A percentile compares a stretch with the other conserved stretches of the same genome.
These are phyloP conservation scores for Apamea epomidion DNA, from an alignment of 2,888 invertebrate genomes.

Conservation along the genomic window DNA sequence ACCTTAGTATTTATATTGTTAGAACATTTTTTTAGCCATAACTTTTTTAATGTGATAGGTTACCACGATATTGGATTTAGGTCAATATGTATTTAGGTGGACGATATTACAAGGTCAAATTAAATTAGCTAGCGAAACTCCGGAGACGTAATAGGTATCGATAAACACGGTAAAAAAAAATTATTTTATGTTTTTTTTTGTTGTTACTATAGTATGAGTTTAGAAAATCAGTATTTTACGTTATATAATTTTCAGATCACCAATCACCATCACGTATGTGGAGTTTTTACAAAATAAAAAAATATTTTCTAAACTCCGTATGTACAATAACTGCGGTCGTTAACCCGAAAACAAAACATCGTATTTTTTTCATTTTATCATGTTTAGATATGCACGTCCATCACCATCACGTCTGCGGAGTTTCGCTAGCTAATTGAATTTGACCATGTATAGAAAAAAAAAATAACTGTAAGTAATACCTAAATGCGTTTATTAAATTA, in stretches of 20 bases:
- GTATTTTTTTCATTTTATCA: too few species aligned
- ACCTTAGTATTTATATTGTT: not conserved
- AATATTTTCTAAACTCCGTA: not conserved
- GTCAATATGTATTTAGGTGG: not conserved
- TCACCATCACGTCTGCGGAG: not conserved
- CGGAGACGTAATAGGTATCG: not conserved
- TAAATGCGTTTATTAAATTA: conserved; percentile 75
- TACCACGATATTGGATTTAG: not conserved
- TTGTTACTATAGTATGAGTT: not conserved
- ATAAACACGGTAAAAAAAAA: not conserved
- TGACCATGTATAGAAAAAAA: not conserved
- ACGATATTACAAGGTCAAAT: not conserved
- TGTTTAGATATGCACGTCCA: not conserved
- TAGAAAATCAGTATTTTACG: not conserved
- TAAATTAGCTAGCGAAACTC: too few species aligned
- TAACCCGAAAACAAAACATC: too few species aligned
- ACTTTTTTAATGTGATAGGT: too few species aligned
- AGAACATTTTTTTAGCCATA: not conserved
- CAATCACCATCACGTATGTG: too few species aligned
- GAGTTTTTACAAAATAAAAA: not conserved
- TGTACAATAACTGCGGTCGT: too few species aligned
- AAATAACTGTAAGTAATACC: conserved; percentile 54
- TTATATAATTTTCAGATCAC: too few species aligned
- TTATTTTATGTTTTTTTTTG: not conserved
- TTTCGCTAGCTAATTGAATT: not conserved